A percentile compares a stretch with the other conserved stretches of the same genome.
Evolutionary conservation across 2,113 vertebrate species (phyloP).

Genomic region (Acanthisitta chloris): DNA sequence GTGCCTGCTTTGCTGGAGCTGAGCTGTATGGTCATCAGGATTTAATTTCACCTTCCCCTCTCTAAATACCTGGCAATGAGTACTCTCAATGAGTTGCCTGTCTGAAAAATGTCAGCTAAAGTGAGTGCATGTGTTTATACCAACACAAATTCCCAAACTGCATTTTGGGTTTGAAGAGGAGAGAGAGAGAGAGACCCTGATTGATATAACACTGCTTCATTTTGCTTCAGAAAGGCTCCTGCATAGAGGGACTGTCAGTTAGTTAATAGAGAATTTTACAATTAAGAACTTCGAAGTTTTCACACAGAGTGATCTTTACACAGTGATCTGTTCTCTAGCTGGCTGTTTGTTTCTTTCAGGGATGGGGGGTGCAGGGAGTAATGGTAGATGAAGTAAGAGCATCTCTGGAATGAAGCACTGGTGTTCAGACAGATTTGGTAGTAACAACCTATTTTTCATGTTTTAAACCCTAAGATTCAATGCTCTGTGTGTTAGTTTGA

Average conservation of each 20-base stretch:
- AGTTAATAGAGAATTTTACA: neutral
- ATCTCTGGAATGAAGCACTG: neutral
- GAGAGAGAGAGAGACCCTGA: neutral
- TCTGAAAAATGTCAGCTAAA: neutral
- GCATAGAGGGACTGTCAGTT: fast-evolving
- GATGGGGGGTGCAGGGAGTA: neutral
- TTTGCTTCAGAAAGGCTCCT: neutral
- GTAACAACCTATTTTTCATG: neutral
- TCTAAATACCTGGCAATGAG: neutral
- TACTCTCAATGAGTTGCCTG: neutral
- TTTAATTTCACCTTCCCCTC: neutral
- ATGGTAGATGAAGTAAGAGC: fast-evolving
- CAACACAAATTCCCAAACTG: neutral
- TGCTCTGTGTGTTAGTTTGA: neutral
- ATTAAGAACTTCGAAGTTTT: neutral
- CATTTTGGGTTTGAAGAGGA: neutral
- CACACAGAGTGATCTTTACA: neutral
- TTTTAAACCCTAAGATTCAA: neutral
- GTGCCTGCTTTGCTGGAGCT: neutral
- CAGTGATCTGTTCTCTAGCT: neutral
- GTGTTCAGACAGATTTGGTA: neutral
- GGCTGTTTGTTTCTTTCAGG: neutral
- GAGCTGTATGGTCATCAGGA: neutral
- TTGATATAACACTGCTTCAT: neutral
- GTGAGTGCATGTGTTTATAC: neutral